These are phyloP conservation scores for Stenichneumon culpator DNA, from an alignment of 2,888 invertebrate genomes.

Conservation along the genomic window DNA sequence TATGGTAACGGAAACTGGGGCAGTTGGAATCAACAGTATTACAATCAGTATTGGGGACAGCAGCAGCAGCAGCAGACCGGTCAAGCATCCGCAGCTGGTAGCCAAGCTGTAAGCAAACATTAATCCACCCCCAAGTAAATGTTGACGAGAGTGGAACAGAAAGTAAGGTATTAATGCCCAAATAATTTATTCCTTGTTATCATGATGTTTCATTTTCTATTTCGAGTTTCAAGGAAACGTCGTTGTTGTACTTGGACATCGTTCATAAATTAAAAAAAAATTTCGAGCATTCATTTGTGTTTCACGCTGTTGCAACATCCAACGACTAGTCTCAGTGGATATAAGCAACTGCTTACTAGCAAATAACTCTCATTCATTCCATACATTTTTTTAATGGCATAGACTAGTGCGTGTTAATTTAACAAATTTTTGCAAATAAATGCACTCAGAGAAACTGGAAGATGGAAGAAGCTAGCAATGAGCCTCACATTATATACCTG, in stretches of 20 bases:
- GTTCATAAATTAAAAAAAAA: too few relatives aligned
- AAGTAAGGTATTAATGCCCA: conserved; percentile 78
- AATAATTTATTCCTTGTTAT: conserved; percentile 57
- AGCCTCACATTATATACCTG: not conserved
- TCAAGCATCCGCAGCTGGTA: conserved; percentile 78
- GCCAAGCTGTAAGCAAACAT: conserved; percentile 83
- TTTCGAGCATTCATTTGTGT: not conserved
- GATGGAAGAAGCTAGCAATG: not conserved
- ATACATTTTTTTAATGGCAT: not conserved
- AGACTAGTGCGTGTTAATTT: not conserved
- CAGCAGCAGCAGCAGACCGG: conserved; percentile 78
- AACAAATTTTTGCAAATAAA: not conserved
- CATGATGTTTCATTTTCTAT: not conserved
- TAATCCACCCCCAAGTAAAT: conserved; percentile 78
- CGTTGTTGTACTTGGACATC: not conserved
- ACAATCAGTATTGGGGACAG: conserved; percentile 83
- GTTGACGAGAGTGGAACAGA: conserved; percentile 78
- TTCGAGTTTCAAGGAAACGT: not conserved
- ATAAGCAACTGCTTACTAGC: too few relatives aligned
- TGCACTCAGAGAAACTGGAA: not conserved
- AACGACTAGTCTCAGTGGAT: not conserved
- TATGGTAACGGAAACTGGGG: conserved; percentile 83
- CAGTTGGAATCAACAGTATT: conserved; percentile 83
- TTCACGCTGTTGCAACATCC: not conserved
- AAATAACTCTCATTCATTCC: too few relatives aligned